Base-by-base conservation (phyloP, 2,797 vertebrate genomes). In the Rhinophrynus dorsalis region DNA sequence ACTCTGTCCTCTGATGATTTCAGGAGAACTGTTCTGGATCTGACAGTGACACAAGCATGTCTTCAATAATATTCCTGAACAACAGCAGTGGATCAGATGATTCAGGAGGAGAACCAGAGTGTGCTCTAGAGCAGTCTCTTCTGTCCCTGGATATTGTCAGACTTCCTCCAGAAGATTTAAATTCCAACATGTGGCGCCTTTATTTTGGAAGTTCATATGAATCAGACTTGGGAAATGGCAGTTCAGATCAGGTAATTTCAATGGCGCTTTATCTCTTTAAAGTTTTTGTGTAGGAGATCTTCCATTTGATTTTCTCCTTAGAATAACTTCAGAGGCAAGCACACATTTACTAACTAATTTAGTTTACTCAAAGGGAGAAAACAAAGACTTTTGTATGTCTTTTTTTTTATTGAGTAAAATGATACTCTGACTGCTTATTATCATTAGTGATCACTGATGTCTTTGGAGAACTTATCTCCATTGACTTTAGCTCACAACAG, bases 121-220 rank as follows among this genome's bases (percentile, higher is more conserved):
- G 79, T 52, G 86, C 81, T 2, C 78, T 92, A 67, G 94, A 96
- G 18, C 92, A 91, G 21, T 92, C 95, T 23, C 78, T 90, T 54
- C 75, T 91, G 70, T 90, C 92, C 48, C 80, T 93, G 51, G 94
- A 97, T 60, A 81, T 86, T 65, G 83, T 83, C 1, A 94, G 93
- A 40, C 77, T 92, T 45, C 90, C 89, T 66, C 81, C 83, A n/a
- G 93, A 93, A 47, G 89, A 90, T 42, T 84, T 89, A 40, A 81
- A 74, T 1, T 79, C 87, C 48, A 97, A 95, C 30, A 80, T 96
- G 68, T 99, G 97, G 90, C 94, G 96, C 29, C 89, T 99, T 40
- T 99, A 98, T 85, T 99, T 98, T 33, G 97, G 95, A 80, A 99
- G 94, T 76, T 97, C 96, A 9, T 96, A 92, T 0, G 96, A 98